Base-by-base conservation (phyloP, 1,140 invertebrate genomes). In the Drosophila setifemur region DNA sequence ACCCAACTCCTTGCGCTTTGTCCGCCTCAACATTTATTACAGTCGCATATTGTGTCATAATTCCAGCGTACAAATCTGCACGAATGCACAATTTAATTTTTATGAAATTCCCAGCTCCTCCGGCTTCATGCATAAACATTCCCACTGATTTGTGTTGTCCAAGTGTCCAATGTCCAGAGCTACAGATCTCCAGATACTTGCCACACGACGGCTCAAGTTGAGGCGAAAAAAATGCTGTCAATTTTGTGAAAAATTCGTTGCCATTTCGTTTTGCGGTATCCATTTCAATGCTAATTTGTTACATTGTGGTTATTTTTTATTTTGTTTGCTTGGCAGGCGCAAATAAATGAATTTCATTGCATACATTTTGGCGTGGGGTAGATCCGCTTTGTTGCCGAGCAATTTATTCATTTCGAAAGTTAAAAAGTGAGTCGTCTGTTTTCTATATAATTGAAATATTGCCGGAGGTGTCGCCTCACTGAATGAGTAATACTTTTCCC, bases 71-170 rank as follows among this genome's bases (percentile, higher is more conserved):
- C 48, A 57, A 52, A 66, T 66, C 44, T 66, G 70, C 68, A 73
- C 57, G 70, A 63, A 72, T 73, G 70, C 55, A 61, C 66, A 72
- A 61, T 70, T 72, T 71, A 71, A 71, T 72, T 71, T 71, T 71
- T 48, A 61, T 72, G 47, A 72, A 72, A 71, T 71, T 71, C 42
- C 26, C 45, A 26, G 5, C 16, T 44, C 4, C 23, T 47, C 25
- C 16, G 23, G 52, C 44, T 43, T 40, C 53, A 60, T 53, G 47
- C 29, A 61, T 60, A 71, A 66, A 66, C 47, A 45, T 44, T 33
- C 19, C 18, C 53, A 26, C 54, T 71, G 66, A 71, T 71, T 72
- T 72, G 54, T 49, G 66, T 52, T 72, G 61, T 37, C 35, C 63
- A 28, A 25, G 14, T 29, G 48, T 7, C 31, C 16, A n/a, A n/a